phyloP scores from a whole-genome alignment of 2,888 invertebrate genomes.

The Zonitis immaculata region DNA sequence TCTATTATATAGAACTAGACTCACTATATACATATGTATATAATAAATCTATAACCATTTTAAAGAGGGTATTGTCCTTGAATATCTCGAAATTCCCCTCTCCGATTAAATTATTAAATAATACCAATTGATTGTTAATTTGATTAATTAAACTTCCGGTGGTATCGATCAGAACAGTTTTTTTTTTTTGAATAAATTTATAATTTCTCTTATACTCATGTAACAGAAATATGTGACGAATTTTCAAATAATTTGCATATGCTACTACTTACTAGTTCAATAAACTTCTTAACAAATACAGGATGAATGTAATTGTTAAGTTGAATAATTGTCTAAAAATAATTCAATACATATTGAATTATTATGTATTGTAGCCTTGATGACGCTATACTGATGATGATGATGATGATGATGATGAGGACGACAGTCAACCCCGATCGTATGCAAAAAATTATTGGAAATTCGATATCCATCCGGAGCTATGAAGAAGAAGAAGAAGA shows the following conservation, averaged over 20 bases:
- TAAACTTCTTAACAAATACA: neutral
- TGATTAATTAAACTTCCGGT: neutral
- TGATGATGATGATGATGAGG: neutral
- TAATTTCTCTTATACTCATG: neutral
- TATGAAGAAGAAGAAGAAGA: neutral
- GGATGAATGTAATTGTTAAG: neutral
- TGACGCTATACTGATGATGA: no score
- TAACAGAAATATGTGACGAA: neutral
- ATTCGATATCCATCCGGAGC: slow-evolving; percentile 4
- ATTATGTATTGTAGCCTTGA: neutral
- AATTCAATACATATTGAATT: neutral
- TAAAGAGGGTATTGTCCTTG: no score
- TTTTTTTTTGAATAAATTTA: neutral
- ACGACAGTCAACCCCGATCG: neutral
- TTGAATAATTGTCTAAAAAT: neutral
- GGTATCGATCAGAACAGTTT: neutral
- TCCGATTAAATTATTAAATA: no score
- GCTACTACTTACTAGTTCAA: neutral
- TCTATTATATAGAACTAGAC: no score
- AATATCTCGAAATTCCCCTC: no score
- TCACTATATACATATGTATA: no score
- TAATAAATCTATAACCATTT: no score
- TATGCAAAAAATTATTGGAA: slow-evolving; percentile 3
- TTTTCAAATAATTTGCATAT: neutral
- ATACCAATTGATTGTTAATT: no score